Evolutionary conservation across 2,888 invertebrate genomes (phyloP).

Genomic region (Hydrotaea diabolus): DNA sequence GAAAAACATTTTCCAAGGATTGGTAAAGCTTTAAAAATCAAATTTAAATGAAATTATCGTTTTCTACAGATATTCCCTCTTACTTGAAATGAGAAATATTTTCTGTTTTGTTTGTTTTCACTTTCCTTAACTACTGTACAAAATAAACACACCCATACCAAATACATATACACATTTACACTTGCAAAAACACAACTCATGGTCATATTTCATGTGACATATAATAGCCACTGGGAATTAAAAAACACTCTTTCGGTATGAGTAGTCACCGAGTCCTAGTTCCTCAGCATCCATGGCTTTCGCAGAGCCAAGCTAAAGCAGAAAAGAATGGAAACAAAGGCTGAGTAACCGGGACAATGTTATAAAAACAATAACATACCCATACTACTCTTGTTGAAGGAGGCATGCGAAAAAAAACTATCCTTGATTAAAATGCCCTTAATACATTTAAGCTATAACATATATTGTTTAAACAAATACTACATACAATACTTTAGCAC

Average conservation of each 20-base stretch:
- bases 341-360: slow-evolving; percentile 12
- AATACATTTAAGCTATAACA: slow-evolving; percentile 28
- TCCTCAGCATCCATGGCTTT: slow-evolving; percentile 3
- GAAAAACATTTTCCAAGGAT: too few species aligned
- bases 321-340: slow-evolving; percentile 25
- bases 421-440: slow-evolving; percentile 59
- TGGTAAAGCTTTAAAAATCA: too few species aligned
- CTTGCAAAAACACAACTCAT: slow-evolving; percentile 45
- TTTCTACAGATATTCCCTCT: not conserved
- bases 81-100: not conserved
- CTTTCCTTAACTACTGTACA: not conserved
- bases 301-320: slow-evolving; percentile 14
- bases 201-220: slow-evolving; percentile 59
- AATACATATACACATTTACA: slow-evolving; percentile 2
- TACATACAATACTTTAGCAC: slow-evolving; percentile 30
- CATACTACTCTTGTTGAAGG: not conserved
- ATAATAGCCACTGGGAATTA: slow-evolving; percentile 67
- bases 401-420: slow-evolving; percentile 30
- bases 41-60: too few species aligned
- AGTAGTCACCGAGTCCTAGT: slow-evolving; percentile 42
- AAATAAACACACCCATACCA: slow-evolving; percentile 22
- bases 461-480: slow-evolving; percentile 24
- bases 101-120: slow-evolving; percentile 23
- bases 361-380: slow-evolving; percentile 4
- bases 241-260: slow-evolving; percentile 50